These are phyloP conservation scores for Pantherophis guttatus DNA, from an alignment of 2,113 vertebrate genomes.

Conservation along the genomic window DNA sequence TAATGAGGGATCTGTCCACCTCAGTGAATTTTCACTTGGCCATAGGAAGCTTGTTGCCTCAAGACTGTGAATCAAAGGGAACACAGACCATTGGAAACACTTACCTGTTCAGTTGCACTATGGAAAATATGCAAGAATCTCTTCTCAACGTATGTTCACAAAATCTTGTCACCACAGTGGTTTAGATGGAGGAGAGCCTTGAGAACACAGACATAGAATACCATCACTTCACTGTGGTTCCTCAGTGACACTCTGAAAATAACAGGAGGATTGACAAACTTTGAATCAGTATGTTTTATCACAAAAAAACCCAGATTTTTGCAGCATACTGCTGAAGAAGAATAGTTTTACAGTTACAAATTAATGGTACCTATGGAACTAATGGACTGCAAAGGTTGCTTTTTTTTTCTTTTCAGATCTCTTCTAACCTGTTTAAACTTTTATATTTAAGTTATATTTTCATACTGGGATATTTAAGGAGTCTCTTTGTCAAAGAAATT, in stretches of 20 bases:
- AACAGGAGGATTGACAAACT: constrained; percentile 45
- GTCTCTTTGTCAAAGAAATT: constrained; percentile 66
- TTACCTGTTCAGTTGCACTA: constrained; percentile 71
- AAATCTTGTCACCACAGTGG: constrained; percentile 6
- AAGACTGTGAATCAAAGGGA: constrained; percentile 49
- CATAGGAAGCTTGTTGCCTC: constrained; percentile 50
- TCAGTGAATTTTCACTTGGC: constrained; percentile 54
- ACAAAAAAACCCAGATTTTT: constrained; percentile 67
- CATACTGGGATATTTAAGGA: constrained; percentile 79
- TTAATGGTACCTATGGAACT: constrained; percentile 67
- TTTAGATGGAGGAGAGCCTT: constrained; percentile 36
- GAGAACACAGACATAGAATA: constrained; percentile 37
- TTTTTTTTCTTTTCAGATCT: constrained; percentile 67
- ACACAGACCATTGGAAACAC: constrained; percentile 46
- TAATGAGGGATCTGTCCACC: constrained; percentile 27
- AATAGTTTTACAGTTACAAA: constrained; percentile 68
- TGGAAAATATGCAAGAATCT: constrained; percentile 73
- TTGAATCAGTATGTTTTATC: constrained; percentile 65
- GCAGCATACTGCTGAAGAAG: constrained; percentile 70
- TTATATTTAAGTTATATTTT: constrained; percentile 85
- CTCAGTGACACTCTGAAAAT: constrained; percentile 46
- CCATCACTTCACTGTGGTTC: constrained; percentile 26
- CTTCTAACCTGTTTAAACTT: constrained; percentile 74
- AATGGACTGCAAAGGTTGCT: constrained; percentile 67
- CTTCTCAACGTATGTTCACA: constrained; percentile 42